These are phyloP conservation scores for Eulemur mongoz DNA, from an alignment of 2,797 vertebrate species.

Conservation along the genomic window DNA sequence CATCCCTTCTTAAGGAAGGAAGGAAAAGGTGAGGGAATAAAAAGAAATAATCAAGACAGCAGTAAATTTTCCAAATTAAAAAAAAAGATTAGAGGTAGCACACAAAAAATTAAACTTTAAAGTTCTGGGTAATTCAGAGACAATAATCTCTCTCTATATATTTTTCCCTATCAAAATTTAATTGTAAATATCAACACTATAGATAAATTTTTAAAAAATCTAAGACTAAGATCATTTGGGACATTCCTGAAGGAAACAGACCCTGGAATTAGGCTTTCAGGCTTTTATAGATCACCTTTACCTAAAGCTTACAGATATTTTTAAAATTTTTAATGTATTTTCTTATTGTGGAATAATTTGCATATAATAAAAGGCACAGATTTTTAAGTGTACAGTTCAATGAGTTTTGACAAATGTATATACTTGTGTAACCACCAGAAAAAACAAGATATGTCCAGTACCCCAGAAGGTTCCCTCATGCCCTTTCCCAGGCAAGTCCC, in stretches of 20 bases:
- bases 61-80: slow-evolving; percentile 7
- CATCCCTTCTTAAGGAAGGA: not conserved
- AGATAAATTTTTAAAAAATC: not conserved
- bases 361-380: not conserved
- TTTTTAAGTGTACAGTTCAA: not conserved
- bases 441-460: not conserved
- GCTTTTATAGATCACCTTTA: not conserved
- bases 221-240: not conserved
- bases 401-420: not conserved
- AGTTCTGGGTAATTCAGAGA: slow-evolving; percentile 24
- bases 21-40: not conserved
- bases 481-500: not conserved
- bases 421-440: not conserved
- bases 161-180: not conserved
- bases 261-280: not conserved
- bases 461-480: not conserved
- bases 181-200: slow-evolving; percentile 8
- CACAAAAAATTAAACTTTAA: slow-evolving; percentile 35
- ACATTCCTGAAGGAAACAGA: not conserved
- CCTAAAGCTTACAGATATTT: not conserved
- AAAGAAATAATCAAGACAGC: slow-evolving; percentile 11
- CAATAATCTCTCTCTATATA: not conserved
- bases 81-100: slow-evolving; percentile 23
- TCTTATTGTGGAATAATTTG: not conserved
- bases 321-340: not conserved